Base-by-base conservation (phyloP, 2,113 vertebrate species). In the Campylomormyrus numenius region DNA sequence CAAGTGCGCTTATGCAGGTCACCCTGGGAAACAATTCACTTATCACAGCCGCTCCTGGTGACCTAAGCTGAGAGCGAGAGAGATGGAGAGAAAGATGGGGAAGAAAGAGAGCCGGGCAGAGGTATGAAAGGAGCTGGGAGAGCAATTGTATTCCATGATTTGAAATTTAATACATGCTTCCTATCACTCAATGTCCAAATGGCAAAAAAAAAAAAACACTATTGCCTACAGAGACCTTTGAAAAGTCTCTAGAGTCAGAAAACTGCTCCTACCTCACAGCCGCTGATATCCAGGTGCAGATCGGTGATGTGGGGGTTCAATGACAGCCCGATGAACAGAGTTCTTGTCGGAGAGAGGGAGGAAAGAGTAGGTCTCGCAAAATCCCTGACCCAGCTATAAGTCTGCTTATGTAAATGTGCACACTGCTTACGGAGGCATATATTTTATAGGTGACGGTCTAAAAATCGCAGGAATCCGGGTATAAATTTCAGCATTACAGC, bases 301-400 rank as follows among this genome's bases (percentile, higher is more conserved):
- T 97, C 96, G 3, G 93, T 96, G 93, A 97, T 96, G 91, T 97
- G 97, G 90, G 96, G 96, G 91, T 97, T 97, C 92, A 96, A 94
- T 90, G 94, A 96, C 90, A 97, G 93, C 53, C 96, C 97, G 35
- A 95, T 93, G 27, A 97, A 94, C 45, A 97, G 93, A 17, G 96
- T 95, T 92, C 96, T 97, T 93, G 45, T 56, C 50, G 62, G 49
- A 84, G 77, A 49, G 56, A 52, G 66, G 21, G 9, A 35, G 66
- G 85, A 35, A 27, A 8, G 49, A 85, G 52, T 31, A 19, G 21
- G 49, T 53, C 24, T 39, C 6, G n/a, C 62, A 56, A 62, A 21
- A 17, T 87, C 74, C 74, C 74, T 80, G 74, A 80, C 74, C 24
- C 77, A 56, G 21, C 83, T 35, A 31, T 31, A 70, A 70, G 62